Evolutionary conservation across 1,140 invertebrate genomes (phyloP).

Genomic region (Temnothorax curvispinosus): DNA sequence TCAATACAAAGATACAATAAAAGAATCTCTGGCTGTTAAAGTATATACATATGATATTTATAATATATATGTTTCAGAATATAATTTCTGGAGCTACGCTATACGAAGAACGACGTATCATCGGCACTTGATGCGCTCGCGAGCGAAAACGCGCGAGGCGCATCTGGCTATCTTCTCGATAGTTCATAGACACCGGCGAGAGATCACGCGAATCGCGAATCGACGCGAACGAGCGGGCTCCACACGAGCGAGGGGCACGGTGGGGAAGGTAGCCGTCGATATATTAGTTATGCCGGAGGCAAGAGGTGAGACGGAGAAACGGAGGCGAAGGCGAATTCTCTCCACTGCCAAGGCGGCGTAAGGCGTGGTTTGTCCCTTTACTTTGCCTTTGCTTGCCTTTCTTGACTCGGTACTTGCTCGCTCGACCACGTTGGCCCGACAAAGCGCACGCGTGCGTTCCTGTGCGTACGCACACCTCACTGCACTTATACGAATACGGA

Average conservation of each 20-base stretch:
- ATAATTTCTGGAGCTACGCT: not conserved
- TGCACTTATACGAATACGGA: not conserved
- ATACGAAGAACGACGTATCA: slow-evolving; percentile 10
- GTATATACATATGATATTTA: not conserved
- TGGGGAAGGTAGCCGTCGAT: slow-evolving; percentile 58
- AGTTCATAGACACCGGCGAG: slow-evolving; percentile 36
- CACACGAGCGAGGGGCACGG: not conserved
- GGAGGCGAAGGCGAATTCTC: slow-evolving; percentile 68
- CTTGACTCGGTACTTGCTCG: slow-evolving; percentile 48
- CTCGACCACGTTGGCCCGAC: slow-evolving; percentile 5
- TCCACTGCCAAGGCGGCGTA: slow-evolving; percentile 71
- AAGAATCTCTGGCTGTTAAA: not conserved
- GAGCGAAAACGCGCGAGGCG: slow-evolving; percentile 40
- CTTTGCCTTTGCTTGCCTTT: slow-evolving; percentile 71
- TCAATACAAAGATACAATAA: not conserved
- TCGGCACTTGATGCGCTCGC: slow-evolving; percentile 31
- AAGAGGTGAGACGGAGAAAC: slow-evolving; percentile 68
- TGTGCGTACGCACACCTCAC: slow-evolving; percentile 34
- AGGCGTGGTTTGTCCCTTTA: slow-evolving; percentile 76
- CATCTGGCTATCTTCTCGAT: slow-evolving; percentile 54
- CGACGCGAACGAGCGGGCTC: slow-evolving; percentile 37
- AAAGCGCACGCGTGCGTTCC: slow-evolving; percentile 28
- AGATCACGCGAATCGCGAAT: slow-evolving; percentile 63
- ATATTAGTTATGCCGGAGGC: slow-evolving; percentile 72
- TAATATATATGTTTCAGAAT: not conserved